These are phyloP conservation scores for Pagrus major DNA, from an alignment of 2,113 vertebrate genomes.

Conservation along the genomic window DNA sequence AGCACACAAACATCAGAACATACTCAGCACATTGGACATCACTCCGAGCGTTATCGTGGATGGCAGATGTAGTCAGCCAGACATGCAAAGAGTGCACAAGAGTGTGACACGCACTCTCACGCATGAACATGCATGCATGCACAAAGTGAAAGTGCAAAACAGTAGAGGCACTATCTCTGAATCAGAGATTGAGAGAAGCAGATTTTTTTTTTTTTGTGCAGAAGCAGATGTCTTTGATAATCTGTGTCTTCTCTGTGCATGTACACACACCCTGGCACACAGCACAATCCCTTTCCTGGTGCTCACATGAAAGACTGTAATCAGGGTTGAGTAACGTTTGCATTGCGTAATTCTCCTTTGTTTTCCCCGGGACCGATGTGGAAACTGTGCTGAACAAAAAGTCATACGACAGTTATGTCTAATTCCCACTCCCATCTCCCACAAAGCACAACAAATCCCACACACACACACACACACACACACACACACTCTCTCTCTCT, in stretches of 20 bases:
- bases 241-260: slow-evolving; percentile 11
- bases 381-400: slow-evolving; percentile 64
- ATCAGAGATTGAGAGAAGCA: not conserved
- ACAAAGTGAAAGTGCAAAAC: slow-evolving; percentile 28
- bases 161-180: not conserved
- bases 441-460: slow-evolving; percentile 62
- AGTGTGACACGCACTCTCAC: slow-evolving; percentile 28
- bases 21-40: slow-evolving; percentile 57
- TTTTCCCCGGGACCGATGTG: slow-evolving; percentile 65
- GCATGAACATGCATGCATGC: slow-evolving; percentile 31
- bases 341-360: slow-evolving; percentile 73
- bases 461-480: slow-evolving; percentile 27
- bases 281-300: slow-evolving; percentile 16
- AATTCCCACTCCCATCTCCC: slow-evolving; percentile 64
- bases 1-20: slow-evolving; percentile 70
- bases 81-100: slow-evolving; percentile 51
- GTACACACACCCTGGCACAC: slow-evolving; percentile 22
- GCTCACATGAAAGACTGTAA: slow-evolving; percentile 58
- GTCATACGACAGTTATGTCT: slow-evolving; percentile 68
- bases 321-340: slow-evolving; percentile 68
- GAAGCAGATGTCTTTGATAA: slow-evolving; percentile 9
- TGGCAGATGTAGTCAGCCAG: slow-evolving; percentile 69
- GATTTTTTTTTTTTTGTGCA: slow-evolving; percentile 10
- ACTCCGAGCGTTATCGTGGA: slow-evolving; percentile 55
- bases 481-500: too few species aligned